Conservation (phyloP, 2,888 invertebrate genomes). For the Drosophila crucigera region DNA sequence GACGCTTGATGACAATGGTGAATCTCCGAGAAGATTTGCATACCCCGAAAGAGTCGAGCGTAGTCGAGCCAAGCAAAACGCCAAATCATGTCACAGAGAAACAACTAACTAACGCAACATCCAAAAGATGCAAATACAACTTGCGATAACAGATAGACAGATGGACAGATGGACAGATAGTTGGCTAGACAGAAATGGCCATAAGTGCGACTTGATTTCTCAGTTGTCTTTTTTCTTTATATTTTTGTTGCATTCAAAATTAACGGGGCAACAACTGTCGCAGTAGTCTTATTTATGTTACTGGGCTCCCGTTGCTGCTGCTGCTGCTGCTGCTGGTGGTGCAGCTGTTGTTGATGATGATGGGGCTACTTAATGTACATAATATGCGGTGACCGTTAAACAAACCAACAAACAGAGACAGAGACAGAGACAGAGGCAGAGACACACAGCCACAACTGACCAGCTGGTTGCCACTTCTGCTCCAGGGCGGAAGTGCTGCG, state of each 20-base stretch:
- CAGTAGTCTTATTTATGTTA: conserved; percentile 64
- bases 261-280: conserved; percentile 47
- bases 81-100: conserved; percentile 52
- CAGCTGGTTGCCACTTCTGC: conserved; percentile 48
- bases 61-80: conserved; percentile 19
- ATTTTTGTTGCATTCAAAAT: conserved; percentile 38
- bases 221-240: conserved; percentile 10
- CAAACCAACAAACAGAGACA: conserved; percentile 16
- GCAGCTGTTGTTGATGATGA: conserved; percentile 28
- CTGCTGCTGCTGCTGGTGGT: background rate
- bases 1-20: conserved; percentile 38
- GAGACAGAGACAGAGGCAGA: background rate
- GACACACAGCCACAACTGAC: conserved; percentile 33
- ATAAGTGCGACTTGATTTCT: conserved; percentile 35
- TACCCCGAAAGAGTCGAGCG: background rate
- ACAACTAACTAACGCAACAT: conserved; percentile 52
- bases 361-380: conserved; percentile 60
- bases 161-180: conserved; percentile 4
- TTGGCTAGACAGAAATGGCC: conserved; percentile 1
- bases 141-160: conserved; percentile 1
- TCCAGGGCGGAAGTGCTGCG: conserved; percentile 54
- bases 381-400: conserved; percentile 61
- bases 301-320: conserved; percentile 43
- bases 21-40: conserved; percentile 35
- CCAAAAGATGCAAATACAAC: conserved; percentile 51